Evolutionary conservation across 2,797 vertebrate genomes (phyloP), one percentile per base, ranked within the genome.

Genomic region (Cuculus canorus): DNA sequence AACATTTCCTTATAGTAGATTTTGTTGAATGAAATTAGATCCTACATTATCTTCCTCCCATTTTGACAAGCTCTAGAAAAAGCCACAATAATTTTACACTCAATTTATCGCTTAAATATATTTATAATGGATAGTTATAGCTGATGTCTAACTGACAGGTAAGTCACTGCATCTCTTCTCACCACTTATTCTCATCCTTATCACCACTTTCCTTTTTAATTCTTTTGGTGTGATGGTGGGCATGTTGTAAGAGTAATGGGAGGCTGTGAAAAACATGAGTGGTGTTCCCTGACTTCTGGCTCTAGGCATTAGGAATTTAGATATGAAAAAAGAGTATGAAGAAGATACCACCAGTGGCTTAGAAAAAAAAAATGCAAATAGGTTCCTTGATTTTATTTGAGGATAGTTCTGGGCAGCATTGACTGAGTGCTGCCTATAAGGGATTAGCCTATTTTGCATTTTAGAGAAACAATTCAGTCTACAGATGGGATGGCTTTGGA

Each of bases 41-140:
- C 48, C 63, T 72, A 61, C n/a, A 19, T 50, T 78, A 41, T 73
- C 32, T 93, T 71, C 7, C 21, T 33, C 33, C 7, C 2, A 48
- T 56, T 95, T 66, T 93, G 43, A 92, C 73, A 92, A 79, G 64
- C 86, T 81, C 50, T 71, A 90, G 71, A 86, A 95, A 90, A 93
- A 78, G 47, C 13, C 52, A 53, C 39, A 90, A 45, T 86, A 59
- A 84, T 75, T 96, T 92, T 83, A 90, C 72, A 87, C 65, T 92
- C 43, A 13, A n/a, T 93, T 84, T 95, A 83, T 88, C 84, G 76
- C 30, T 82, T 35, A 54, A 72, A 10, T 30, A 43, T 68, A 78
- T 91, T 88, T 78, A 76, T 32, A 86, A 90, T 24, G 41, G 82
- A 75, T 50, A 78, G 83, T 59, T 80, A 90, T 22, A 81, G 47